These are phyloP conservation scores for Clusia tigrina DNA, from an alignment of 2,888 invertebrate genomes.

Conservation along the genomic window DNA sequence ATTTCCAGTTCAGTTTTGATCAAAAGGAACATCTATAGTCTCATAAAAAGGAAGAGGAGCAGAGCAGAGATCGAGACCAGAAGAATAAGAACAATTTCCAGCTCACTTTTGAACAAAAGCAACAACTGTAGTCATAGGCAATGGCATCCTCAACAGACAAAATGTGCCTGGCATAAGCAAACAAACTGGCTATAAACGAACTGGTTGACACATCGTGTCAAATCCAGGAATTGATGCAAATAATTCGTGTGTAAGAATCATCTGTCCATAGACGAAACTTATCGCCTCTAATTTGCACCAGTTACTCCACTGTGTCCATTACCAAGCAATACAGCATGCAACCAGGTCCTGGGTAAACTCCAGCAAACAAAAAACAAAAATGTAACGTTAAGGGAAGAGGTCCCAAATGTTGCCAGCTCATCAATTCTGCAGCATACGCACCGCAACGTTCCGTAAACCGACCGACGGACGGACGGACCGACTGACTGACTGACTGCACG, in stretches of 20 bases:
- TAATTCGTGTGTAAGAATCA: no score
- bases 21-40: not conserved
- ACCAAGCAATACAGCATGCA: not conserved
- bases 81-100: not conserved
- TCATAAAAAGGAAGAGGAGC: not conserved
- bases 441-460: no score
- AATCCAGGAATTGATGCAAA: no score
- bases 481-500: no score
- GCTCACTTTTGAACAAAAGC: no score
- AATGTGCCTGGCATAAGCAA: no score
- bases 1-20: no score
- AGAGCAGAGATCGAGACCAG: not conserved
- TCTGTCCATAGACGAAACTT: not conserved
- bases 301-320: not conserved
- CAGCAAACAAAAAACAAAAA: not conserved
- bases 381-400: no score
- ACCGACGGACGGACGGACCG: no score
- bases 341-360: not conserved
- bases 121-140: not conserved
- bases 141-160: no score
- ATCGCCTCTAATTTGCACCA: not conserved
- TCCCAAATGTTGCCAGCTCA: not conserved
- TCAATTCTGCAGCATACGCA: not conserved
- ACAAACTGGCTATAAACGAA: no score
- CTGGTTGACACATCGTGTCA: no score